Conservation (phyloP, 92 coral and sea anemone species). For the Phymanthus crucifer region DNA sequence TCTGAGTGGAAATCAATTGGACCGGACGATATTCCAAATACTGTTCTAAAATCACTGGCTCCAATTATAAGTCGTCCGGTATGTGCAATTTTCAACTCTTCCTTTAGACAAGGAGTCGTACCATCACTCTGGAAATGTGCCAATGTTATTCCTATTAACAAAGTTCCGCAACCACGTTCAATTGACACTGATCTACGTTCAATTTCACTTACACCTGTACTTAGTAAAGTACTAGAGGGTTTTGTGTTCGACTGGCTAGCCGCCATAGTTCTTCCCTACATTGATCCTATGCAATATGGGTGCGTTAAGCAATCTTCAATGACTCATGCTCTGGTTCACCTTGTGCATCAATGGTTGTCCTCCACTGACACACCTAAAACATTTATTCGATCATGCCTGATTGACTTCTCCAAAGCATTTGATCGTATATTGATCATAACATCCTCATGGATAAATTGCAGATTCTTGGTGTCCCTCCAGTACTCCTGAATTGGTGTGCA, state of each 20-base stretch:
- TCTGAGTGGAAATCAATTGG: too few species aligned
- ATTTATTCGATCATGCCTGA: conserved; percentile 47
- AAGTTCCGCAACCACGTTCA: conserved; percentile 31
- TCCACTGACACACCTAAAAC: conserved; percentile 53
- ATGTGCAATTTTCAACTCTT: conserved; percentile 28
- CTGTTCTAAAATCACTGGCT: neutral
- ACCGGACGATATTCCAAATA: too few species aligned
- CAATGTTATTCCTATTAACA: conserved; percentile 25
- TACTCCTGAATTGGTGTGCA: conserved; percentile 58
- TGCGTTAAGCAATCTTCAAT: conserved; percentile 50
- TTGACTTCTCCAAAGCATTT: conserved; percentile 55
- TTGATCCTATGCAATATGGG: conserved; percentile 47
- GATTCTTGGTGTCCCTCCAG: conserved; percentile 36
- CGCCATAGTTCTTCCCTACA: neutral
- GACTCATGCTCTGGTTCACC: conserved; percentile 40
- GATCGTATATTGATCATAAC: conserved; percentile 38
- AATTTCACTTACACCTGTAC: conserved; percentile 42
- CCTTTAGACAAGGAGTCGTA: conserved; percentile 17
- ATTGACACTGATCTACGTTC: conserved; percentile 46
- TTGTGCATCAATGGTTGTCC: conserved; percentile 51
- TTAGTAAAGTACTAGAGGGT: conserved; percentile 49
- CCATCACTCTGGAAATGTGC: conserved; percentile 38
- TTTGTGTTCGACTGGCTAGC: conserved; percentile 52
- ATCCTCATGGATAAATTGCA: conserved; percentile 41
- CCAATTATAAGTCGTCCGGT: conserved; percentile 15